Evolutionary conservation across 2,113 vertebrate species (phyloP), one percentile per base, ranked within the genome.

Genomic region (Amphiprion ocellaris): DNA sequence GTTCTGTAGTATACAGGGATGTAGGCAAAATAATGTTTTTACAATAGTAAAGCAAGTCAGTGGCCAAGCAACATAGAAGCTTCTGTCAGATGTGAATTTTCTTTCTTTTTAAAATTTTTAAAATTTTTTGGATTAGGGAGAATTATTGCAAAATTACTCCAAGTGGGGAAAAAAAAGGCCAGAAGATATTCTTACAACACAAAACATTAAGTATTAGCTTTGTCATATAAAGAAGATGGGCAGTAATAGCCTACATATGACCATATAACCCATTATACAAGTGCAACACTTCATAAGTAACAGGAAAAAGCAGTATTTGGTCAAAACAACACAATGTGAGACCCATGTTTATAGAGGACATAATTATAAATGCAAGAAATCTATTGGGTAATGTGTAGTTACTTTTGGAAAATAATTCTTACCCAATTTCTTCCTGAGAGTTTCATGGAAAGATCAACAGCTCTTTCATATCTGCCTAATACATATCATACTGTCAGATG

Each of bases 31-130:
- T 90, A 92, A 62, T 87, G 79, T 72, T 83, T 88, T 68, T 84
- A 85, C 65, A 85, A 90, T 73, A 87, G 50, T 79, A 90, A 92
- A 85, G 87, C 87, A 92, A 89, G 81, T 93, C 79, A 59, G 92
- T 93, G 93, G 93, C 87, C 86, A 92, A 94, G 93, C 94, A 92
- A 91, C 85, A 92, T 88, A 78, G 74, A 87, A 77, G 88, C 94
- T 94, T 90, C 89, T 95, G 94, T 94, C 92, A 82, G 65, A 74
- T 78, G 64, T 83, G 77, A 86, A 49, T 4, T 49, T 49, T 49
- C 10, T 70, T 24, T 69, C 30, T 14, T 24, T 83, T 37, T 21
- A 21, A 21, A 21, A 21, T 66, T 41, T 26, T 56, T 15, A 49
- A 21, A 21, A 17, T 12, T 17, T n/a, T 19, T 52, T 65, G 33